Evolutionary conservation across 2,797 vertebrate genomes (phyloP).

Genomic region (Eulemur coronatus): DNA sequence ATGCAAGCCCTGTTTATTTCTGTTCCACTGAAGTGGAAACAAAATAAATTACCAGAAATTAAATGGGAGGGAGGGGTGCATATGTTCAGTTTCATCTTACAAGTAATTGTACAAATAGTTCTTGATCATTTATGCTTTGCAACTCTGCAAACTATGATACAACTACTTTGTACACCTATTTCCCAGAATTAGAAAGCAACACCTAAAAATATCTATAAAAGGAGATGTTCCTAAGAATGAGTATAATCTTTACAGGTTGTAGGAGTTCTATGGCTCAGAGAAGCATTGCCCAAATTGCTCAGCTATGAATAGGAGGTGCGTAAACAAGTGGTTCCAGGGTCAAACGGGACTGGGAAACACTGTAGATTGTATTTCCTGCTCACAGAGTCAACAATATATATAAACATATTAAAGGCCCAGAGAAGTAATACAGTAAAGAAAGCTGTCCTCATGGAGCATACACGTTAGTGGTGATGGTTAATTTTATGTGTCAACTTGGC

Average conservation of each 20-base stretch:
- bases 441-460: neutral
- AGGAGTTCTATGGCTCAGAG: neutral
- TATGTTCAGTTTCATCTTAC: neutral
- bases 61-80: neutral
- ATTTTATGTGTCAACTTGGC: neutral
- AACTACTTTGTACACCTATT: neutral
- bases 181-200: slow-evolving; percentile 9
- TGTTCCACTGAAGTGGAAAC: neutral
- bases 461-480: neutral
- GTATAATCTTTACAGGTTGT: neutral
- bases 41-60: slow-evolving; percentile 10
- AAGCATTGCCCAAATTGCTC: neutral
- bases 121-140: neutral
- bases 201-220: neutral
- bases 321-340: neutral
- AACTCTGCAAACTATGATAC: neutral
- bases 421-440: neutral
- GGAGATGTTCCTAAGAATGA: neutral
- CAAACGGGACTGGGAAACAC: neutral
- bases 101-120: neutral
- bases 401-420: neutral
- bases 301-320: neutral
- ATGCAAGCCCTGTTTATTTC: neutral
- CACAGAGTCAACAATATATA: neutral
- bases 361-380: neutral